A percentile compares a stretch with the other conserved stretches of the same genome.
These are phyloP conservation scores for Heliconius melpomene DNA, from an alignment of 1,140 invertebrate species.

Conservation along the genomic window DNA sequence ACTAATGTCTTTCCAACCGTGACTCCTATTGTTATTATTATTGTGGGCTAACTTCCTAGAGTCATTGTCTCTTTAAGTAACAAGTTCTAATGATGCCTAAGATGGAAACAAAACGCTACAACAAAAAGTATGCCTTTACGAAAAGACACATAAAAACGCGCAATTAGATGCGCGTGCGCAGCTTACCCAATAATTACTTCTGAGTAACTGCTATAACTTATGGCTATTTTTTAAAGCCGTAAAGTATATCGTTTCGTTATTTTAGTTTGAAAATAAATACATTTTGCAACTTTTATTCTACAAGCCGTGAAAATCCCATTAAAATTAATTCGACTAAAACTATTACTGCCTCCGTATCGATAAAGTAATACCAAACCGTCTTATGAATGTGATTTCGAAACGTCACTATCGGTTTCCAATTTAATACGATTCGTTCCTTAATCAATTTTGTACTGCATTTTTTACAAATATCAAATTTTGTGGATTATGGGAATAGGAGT, in stretches of 20 bases:
- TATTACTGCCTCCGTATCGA: slow-evolving; percentile 77
- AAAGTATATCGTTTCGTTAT: slow-evolving; percentile 56
- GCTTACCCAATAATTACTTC: slow-evolving; percentile 33
- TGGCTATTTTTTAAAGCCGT: slow-evolving; percentile 2
- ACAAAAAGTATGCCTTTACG: slow-evolving; percentile 45
- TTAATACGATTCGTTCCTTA: slow-evolving; percentile 81
- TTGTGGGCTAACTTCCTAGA: slow-evolving; percentile 66
- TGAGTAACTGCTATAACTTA: slow-evolving; percentile 5
- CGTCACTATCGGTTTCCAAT: slow-evolving; percentile 80
- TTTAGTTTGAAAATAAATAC: slow-evolving; percentile 67
- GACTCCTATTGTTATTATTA: slow-evolving; percentile 76
- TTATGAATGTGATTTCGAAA: slow-evolving; percentile 81
- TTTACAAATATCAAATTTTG: slow-evolving; percentile 62
- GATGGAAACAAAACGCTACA: slow-evolving; percentile 47
- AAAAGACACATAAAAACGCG: slow-evolving; percentile 48
- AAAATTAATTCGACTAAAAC: slow-evolving; percentile 80
- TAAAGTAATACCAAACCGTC: slow-evolving; percentile 76
- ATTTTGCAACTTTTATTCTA: slow-evolving; percentile 79
- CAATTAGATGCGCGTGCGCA: slow-evolving; percentile 66
- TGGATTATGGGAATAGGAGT: slow-evolving; percentile 63
- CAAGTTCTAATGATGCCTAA: slow-evolving; percentile 57
- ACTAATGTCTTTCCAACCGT: slow-evolving; percentile 69
- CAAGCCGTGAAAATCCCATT: slow-evolving; percentile 79
- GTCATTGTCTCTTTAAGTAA: slow-evolving; percentile 62
- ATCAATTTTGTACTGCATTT: slow-evolving; percentile 74